Evolutionary conservation across 2,797 vertebrate species (phyloP).

Genomic region (Trematomus bernacchii): DNA sequence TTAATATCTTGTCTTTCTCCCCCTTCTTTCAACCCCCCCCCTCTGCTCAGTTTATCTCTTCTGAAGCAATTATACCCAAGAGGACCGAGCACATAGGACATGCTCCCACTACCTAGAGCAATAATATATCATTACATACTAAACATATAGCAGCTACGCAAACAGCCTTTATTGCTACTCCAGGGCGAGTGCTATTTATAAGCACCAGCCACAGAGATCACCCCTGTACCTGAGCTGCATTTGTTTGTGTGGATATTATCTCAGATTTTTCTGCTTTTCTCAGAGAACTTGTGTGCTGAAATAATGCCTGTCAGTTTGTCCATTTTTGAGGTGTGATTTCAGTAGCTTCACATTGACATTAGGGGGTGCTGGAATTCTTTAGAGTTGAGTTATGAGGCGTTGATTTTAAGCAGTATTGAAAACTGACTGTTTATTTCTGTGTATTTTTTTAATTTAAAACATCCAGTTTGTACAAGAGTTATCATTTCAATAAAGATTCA

Average conservation of each 20-base stretch:
- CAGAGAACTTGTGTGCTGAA: constrained; percentile 6
- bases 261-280: constrained; percentile 21
- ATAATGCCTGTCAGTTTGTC: constrained; percentile 47
- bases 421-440: constrained; percentile 19
- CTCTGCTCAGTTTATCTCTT: constrained; percentile 69
- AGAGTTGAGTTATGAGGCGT: constrained; percentile 61
- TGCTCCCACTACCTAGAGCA: constrained; percentile 79
- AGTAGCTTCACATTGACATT: constrained; percentile 79
- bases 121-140: constrained; percentile 82
- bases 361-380: constrained; percentile 88
- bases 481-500: constrained; percentile 32
- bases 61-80: constrained; percentile 79
- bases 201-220: constrained; percentile 50
- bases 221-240: constrained; percentile 63
- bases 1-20: constrained; percentile 71
- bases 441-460: constrained; percentile 11
- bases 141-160: constrained; percentile 80
- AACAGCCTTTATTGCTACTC: constrained; percentile 84
- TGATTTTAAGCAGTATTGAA: constrained; percentile 33
- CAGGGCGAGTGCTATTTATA: constrained; percentile 80
- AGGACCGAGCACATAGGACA: constrained; percentile 76
- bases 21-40: constrained; percentile 21
- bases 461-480: constrained; percentile 20
- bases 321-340: constrained; percentile 37
- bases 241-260: constrained; percentile 38